Conservation (phyloP, 2,797 vertebrate genomes). For the Phalloptychus januarius region DNA sequence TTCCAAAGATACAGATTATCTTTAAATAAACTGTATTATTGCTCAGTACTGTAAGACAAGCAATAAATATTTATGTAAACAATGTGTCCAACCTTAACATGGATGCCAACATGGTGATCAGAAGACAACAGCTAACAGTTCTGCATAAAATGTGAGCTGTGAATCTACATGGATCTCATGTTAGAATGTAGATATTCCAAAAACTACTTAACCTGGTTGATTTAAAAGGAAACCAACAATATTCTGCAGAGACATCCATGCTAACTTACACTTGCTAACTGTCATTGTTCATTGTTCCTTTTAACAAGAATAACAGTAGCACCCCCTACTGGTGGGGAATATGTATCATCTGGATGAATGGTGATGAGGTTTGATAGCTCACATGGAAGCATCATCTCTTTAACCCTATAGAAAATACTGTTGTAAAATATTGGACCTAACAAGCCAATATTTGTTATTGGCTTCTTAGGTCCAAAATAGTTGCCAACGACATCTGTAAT, state of each 20-base stretch:
- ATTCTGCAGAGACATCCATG: not conserved
- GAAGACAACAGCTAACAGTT: constrained; percentile 78
- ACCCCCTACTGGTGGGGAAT: not conserved
- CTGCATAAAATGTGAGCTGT: constrained; percentile 50
- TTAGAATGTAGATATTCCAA: not conserved
- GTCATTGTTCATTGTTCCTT: not conserved
- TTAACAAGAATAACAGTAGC: not conserved
- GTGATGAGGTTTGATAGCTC: not conserved
- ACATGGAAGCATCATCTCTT: not conserved
- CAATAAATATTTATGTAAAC: not conserved
- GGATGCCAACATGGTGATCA: constrained; percentile 49
- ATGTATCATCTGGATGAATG: not conserved
- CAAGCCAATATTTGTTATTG: no score
- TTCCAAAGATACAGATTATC: no score
- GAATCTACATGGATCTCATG: not conserved
- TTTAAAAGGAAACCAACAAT: not conserved
- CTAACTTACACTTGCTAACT: not conserved
- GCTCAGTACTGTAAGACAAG: not conserved
- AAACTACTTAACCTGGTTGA: not conserved
- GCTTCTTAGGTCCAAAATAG: no score
- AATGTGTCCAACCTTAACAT: constrained; percentile 74
- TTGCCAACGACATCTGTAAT: not conserved
- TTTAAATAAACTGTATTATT: not conserved
- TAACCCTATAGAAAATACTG: no score
- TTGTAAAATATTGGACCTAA: not conserved